A percentile compares a stretch with the other conserved stretches of the same genome.
These are phyloP conservation scores for Holacanthus passer DNA, from an alignment of 2,113 vertebrate genomes.

Conservation along the genomic window DNA sequence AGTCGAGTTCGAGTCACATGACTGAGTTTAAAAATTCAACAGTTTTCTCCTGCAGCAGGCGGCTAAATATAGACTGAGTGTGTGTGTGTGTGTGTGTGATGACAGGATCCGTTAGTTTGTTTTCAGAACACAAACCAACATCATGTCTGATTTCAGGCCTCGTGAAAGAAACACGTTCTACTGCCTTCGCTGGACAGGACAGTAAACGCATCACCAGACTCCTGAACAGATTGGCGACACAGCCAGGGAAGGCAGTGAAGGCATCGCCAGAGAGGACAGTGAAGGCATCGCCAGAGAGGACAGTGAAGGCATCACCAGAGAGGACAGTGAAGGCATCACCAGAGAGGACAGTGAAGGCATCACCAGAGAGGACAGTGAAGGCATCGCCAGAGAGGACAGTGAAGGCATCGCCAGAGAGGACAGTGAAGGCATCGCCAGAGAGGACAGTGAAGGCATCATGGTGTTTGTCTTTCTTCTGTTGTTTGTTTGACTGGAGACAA, in stretches of 20 bases:
- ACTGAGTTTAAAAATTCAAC: constrained; percentile 71
- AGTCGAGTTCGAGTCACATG: constrained; percentile 37
- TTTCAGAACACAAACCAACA: not conserved
- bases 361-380: not conserved
- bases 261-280: not conserved
- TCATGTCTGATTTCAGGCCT: not conserved
- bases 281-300: not conserved
- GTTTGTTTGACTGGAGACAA: not conserved
- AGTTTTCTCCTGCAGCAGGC: constrained; percentile 62
- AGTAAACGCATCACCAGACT: not conserved
- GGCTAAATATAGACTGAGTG: constrained; percentile 62
- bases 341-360: constrained; percentile 10
- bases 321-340: not conserved
- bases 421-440: not conserved
- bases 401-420: not conserved
- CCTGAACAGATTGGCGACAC: no score
- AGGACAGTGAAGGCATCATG: not conserved
- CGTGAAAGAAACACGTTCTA: not conserved
- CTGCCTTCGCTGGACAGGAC: not conserved
- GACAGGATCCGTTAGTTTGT: constrained; percentile 11
- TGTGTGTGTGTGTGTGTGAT: constrained; percentile 10
- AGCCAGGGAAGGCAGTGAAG: not conserved
- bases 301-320: not conserved
- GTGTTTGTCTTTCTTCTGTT: not conserved
- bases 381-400: not conserved